Conservation (phyloP, 2,113 vertebrate species). For the Vimba vimba region DNA sequence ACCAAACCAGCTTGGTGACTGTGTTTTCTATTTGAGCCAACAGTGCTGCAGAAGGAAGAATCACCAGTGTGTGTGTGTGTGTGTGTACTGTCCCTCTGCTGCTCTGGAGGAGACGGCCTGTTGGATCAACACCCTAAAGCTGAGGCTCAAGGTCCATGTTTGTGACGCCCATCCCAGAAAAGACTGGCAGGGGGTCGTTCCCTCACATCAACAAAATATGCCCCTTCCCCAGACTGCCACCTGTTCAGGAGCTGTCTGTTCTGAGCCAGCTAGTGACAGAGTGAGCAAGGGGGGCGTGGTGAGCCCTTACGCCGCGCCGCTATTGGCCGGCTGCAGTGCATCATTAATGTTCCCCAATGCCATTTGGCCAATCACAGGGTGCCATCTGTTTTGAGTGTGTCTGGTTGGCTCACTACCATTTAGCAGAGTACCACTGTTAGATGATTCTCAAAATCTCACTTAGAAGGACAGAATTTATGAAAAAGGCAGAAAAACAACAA, state of each 20-base stretch:
- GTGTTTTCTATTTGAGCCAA: constrained; percentile 16
- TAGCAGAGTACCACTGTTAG: constrained; percentile 75
- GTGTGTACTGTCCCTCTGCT: constrained; percentile 46
- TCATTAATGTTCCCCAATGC: constrained; percentile 63
- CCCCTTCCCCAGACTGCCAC: constrained; percentile 67
- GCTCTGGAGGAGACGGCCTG: constrained; percentile 61
- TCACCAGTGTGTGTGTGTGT: constrained; percentile 29
- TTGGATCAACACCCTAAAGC: constrained; percentile 69
- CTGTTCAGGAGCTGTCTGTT: constrained; percentile 65
- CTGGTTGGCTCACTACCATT: constrained; percentile 77
- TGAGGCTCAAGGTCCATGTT: constrained; percentile 60
- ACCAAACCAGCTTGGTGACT: constrained; percentile 35
- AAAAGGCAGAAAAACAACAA: not conserved
- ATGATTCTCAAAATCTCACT: constrained; percentile 70
- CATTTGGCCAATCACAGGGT: constrained; percentile 74
- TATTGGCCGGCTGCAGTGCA: constrained; percentile 75
- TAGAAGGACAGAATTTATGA: constrained; percentile 38
- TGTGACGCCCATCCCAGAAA: constrained; percentile 57
- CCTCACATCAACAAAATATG: constrained; percentile 61
- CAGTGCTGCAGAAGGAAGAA: not conserved
- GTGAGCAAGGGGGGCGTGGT: constrained; percentile 68
- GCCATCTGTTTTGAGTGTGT: constrained; percentile 74
- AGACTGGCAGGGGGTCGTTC: constrained; percentile 59
- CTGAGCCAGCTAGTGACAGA: constrained; percentile 65
- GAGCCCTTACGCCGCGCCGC: constrained; percentile 64